These are phyloP conservation scores for Rhagologus leucostigma DNA, from an alignment of 2,113 vertebrate genomes.

Conservation along the genomic window DNA sequence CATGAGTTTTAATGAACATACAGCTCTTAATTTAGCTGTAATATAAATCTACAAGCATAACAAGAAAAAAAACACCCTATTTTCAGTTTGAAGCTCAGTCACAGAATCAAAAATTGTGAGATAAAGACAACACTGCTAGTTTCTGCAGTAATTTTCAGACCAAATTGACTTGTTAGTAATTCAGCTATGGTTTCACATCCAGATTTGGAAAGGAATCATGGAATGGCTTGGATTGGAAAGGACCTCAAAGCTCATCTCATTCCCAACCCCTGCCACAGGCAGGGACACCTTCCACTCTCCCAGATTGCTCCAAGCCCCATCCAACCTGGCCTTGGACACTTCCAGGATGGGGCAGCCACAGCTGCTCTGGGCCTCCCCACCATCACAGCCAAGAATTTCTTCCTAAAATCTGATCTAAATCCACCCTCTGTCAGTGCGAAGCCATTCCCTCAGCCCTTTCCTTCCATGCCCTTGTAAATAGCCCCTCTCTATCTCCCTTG, in stretches of 20 bases:
- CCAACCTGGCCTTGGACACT: background rate
- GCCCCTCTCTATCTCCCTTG: background rate
- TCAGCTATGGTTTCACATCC: background rate
- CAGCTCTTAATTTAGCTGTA: background rate
- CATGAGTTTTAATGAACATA: rapidly evolving
- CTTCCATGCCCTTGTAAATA: background rate
- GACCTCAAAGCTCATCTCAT: background rate
- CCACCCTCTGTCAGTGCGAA: no score
- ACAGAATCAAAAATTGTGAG: background rate
- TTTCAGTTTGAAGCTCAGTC: background rate
- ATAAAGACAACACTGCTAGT: background rate
- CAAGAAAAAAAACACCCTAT: rapidly evolving
- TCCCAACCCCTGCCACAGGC: no score
- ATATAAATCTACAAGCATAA: rapidly evolving
- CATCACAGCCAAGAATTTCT: background rate
- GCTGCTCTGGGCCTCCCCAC: rapidly evolving
- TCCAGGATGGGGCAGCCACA: background rate
- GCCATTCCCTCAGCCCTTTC: background rate
- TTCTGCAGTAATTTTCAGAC: background rate
- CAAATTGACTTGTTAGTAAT: background rate
- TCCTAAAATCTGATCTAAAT: background rate
- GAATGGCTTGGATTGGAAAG: background rate
- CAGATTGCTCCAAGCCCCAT: background rate
- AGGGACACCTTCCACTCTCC: background rate
- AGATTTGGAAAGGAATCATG: background rate